Base-by-base conservation (phyloP, 2,113 vertebrate species). In the Micromys minutus region DNA sequence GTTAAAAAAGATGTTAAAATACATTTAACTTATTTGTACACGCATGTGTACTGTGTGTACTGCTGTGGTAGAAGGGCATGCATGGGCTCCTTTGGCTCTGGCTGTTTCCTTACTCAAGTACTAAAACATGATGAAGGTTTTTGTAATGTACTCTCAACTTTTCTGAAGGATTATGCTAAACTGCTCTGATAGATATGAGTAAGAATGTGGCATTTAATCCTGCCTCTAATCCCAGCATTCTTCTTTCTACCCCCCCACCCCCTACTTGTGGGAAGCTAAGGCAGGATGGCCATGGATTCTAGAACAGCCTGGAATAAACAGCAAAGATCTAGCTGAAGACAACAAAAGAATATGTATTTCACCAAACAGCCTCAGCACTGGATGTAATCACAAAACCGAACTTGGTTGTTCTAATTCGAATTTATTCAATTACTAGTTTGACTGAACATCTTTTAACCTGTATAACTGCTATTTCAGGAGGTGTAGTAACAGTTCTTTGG, bases 401-500 rank as follows among this genome's bases (percentile, higher is more conserved):
- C 69, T 69, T 65, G 76, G 47, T 86, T 96, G 90, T 83, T 95
- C 95, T 93, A 87, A 94, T 95, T 91, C 94, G 59, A 59, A 94
- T 93, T 95, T 90, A 79, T 91, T 93, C 92, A 94, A 94, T 92
- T 94, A 94, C 63, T 93, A 91, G 61, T 91, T 50, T 91, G 84
- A 42, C 11, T n/a, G 42, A 93, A 89, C 39, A 74, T 89, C 72
- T 79, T 94, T 95, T 84, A 95, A 93, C 74, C 94, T 34, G 24
- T n/a, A 61, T 81, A 89, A 93, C 39, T 94, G 42, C 16, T 94
- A 97, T 89, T 96, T 93, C 1, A 55, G 88, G 96, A 97, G 86
- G 93, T 94, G 97, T 97, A 88, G 96, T 95, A 96, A 98, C 92
- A 96, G 87, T 83, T 93, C 55, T 55, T 92, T 83, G 94, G n/a